Evolutionary conservation across 2,888 invertebrate species (phyloP).

Genomic region (Rhagophthalmus giganteus): DNA sequence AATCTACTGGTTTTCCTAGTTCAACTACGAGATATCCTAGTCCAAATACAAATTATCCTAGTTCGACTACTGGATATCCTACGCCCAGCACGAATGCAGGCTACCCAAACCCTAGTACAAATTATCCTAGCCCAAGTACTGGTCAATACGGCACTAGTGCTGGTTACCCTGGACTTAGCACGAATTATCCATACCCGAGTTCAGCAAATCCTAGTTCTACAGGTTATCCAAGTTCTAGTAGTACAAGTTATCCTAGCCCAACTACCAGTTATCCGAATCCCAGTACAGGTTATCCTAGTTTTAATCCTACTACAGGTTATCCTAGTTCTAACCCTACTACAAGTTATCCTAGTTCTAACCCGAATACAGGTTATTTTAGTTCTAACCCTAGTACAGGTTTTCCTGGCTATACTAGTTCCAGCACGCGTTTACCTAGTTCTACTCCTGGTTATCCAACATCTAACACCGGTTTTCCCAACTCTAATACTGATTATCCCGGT

Average conservation of each 20-base stretch:
- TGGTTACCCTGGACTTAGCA: conserved; percentile 36
- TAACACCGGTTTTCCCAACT: conserved; percentile 19
- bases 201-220: conserved; percentile 3
- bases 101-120: conserved; percentile 30
- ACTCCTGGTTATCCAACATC: conserved; percentile 9
- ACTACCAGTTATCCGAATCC: conserved; percentile 12
- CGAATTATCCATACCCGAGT: too few relatives aligned
- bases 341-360: conserved; percentile 30
- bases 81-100: conserved; percentile 19
- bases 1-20: conserved; percentile 16
- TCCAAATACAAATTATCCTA: conserved; percentile 22
- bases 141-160: conserved; percentile 24
- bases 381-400: conserved; percentile 27
- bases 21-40: conserved; percentile 1
- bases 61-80: conserved; percentile 33
- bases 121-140: conserved; percentile 30
- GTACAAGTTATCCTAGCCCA: conserved; percentile 20
- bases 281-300: conserved; percentile 24
- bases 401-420: conserved; percentile 9
- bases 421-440: conserved; percentile 34
- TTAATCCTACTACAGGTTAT: conserved; percentile 32
- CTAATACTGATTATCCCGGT: conserved; percentile 9
- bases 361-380: conserved; percentile 31
- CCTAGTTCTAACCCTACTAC: conserved; percentile 19
- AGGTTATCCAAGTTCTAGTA: conserved; percentile 16